Evolutionary conservation across 2,888 invertebrate species (phyloP), one percentile per base, ranked within the genome.

Genomic region (Nomada lathburiana): DNA sequence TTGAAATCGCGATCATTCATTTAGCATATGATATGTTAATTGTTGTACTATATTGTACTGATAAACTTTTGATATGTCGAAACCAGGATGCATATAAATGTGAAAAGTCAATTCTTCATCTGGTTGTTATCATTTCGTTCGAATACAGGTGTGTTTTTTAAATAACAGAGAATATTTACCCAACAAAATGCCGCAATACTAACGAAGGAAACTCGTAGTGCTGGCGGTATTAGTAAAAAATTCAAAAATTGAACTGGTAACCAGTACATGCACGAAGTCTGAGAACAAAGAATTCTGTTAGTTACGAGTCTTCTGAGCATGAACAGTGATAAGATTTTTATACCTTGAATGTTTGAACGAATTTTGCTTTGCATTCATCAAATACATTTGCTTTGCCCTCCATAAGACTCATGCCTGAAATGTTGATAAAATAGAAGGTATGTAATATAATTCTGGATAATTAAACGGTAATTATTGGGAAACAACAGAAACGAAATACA

Each of bases 91-190:
- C 36, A 7, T n/a, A 16, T 57, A 47, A 42, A 20, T 13, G 20
- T 4, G 7, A n/a, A 11, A 55, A 52, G 59, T 70, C 42, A 80
- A 23, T 65, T 70, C 11, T 70, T 79, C 29, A 75, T 60, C 16
- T 65, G 18, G 59, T 75, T 79, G 20, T 67, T 50, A 26, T 74
- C 44, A 13, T 63, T 47, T 13, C 26, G 63, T n/a, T 83, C 36
- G 16, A 72, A 50, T 29, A 86, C 52, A 42, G 92, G 91, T 29
- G 81, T 70, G 68, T 89, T 88, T 76, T 98, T 98, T 81, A 98
- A 96, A 93, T 96, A 97, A 91, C 97, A 98, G 36, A 98, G 94
- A 73, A 98, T 96, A 91, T 98, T 98, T 77, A 97, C 97, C 98
- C 98, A 98, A 36, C 96, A 93, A 89, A 98, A 97, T 0, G 97